phyloP scores from a whole-genome alignment of 1,140 invertebrate genomes.

The Drosophila nigrodunni region DNA sequence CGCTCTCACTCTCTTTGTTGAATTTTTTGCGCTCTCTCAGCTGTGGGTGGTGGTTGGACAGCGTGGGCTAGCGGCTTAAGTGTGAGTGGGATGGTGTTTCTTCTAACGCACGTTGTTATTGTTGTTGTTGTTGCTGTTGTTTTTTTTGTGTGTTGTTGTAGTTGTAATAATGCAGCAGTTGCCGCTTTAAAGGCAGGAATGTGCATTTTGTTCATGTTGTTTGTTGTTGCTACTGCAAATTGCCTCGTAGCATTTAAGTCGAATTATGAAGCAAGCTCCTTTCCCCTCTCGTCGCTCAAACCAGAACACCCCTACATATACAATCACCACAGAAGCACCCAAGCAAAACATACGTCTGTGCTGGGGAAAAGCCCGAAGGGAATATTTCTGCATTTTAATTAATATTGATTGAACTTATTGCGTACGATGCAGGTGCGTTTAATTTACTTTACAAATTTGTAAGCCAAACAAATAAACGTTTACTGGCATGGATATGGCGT shows the following conservation, averaged over 20 bases:
- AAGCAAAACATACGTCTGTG: slow-evolving; percentile 38
- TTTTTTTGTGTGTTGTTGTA: slow-evolving; percentile 50
- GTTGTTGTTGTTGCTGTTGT: slow-evolving; percentile 41
- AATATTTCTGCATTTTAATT: slow-evolving; percentile 78
- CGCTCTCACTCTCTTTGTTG: not conserved
- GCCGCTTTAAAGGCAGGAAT: slow-evolving; percentile 67
- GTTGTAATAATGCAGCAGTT: slow-evolving; percentile 47
- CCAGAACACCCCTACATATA: not conserved
- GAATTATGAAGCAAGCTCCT: slow-evolving; percentile 69
- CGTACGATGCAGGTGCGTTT: slow-evolving; percentile 42
- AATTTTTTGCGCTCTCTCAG: slow-evolving; percentile 34
- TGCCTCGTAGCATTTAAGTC: slow-evolving; percentile 80
- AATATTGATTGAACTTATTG: slow-evolving; percentile 78
- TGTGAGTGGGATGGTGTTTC: slow-evolving; percentile 53
- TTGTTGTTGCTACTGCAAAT: slow-evolving; percentile 66
- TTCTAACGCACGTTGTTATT: slow-evolving; percentile 60
- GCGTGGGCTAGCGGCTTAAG: slow-evolving; percentile 19
- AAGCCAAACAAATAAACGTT: slow-evolving; percentile 32
- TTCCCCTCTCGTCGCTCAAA: not conserved
- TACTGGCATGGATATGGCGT: not conserved
- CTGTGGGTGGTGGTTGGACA: slow-evolving; percentile 41
- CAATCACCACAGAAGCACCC: slow-evolving; percentile 39
- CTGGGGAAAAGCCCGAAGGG: slow-evolving; percentile 51
- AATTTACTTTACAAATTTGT: slow-evolving; percentile 48
- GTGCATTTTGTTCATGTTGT: slow-evolving; percentile 67